phyloP scores from a whole-genome alignment of 2,797 vertebrate genomes.

The Xiphophorus birchmanni region DNA sequence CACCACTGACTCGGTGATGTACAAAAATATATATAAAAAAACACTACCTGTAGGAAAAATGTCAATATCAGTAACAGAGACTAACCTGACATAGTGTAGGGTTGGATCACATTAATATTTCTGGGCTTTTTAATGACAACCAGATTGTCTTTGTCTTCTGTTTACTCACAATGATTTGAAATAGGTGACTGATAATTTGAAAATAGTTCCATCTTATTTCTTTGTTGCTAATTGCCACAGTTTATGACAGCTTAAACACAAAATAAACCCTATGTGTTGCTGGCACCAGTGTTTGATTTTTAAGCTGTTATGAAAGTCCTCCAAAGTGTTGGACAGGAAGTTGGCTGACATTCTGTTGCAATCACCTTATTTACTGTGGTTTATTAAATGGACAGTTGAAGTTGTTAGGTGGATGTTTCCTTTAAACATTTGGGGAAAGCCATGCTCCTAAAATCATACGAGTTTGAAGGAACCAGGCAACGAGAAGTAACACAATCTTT shows the following conservation, averaged over 20 bases:
- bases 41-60: too few species aligned
- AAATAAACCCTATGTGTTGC: not conserved
- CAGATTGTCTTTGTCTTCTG: not conserved
- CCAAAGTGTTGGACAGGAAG: too few species aligned
- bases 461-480: not conserved
- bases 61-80: not conserved
- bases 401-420: not conserved
- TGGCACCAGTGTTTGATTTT: not conserved
- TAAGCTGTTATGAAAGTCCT: not conserved
- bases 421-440: not conserved
- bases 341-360: not conserved
- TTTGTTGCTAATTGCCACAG: not conserved
- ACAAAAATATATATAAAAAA: too few species aligned
- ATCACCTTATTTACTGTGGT: not conserved
- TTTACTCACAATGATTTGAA: not conserved
- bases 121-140: not conserved
- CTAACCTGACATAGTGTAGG: not conserved
- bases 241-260: not conserved
- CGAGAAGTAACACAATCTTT: not conserved
- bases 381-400: not conserved
- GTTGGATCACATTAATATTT: not conserved
- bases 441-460: not conserved
- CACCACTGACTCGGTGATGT: not conserved
- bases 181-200: not conserved
- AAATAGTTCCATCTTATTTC: not conserved